Conservation (phyloP, 2,113 vertebrate genomes). For the Irena cyanogastra region DNA sequence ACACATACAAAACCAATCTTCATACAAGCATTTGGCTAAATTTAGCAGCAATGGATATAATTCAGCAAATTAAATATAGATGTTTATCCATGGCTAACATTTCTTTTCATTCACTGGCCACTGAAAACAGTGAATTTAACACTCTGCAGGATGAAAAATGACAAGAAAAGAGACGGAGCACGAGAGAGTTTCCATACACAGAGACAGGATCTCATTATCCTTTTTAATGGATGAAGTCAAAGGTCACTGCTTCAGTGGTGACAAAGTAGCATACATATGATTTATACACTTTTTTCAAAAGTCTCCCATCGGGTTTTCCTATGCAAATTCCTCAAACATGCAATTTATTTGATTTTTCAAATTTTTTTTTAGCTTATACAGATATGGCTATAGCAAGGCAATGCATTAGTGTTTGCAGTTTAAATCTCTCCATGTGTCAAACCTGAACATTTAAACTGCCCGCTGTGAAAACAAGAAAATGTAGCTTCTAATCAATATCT, state of each 20-base stretch:
- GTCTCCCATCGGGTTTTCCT: neutral
- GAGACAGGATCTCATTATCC: neutral
- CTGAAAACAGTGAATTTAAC: neutral
- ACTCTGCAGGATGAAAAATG: neutral
- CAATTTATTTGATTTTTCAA: neutral
- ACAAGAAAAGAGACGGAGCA: neutral
- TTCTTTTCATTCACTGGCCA: neutral
- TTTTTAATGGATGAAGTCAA: neutral
- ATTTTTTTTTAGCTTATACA: neutral
- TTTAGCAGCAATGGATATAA: neutral
- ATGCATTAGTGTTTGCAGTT: neutral
- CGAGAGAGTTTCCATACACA: neutral
- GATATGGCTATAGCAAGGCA: neutral
- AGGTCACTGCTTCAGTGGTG: neutral
- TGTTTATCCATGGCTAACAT: neutral
- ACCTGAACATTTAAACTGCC: neutral
- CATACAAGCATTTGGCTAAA: neutral
- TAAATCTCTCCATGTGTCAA: neutral
- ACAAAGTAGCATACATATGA: neutral
- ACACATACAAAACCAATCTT: neutral
- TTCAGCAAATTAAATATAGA: neutral
- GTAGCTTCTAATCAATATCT: neutral
- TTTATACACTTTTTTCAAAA: neutral
- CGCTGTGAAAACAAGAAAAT: neutral
- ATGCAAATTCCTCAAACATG: neutral